Percentiles rank a stretch among this genome's conserved stretches.
Conservation (phyloP, 1,140 invertebrate species). For the Drosophila persimilis region DNA sequence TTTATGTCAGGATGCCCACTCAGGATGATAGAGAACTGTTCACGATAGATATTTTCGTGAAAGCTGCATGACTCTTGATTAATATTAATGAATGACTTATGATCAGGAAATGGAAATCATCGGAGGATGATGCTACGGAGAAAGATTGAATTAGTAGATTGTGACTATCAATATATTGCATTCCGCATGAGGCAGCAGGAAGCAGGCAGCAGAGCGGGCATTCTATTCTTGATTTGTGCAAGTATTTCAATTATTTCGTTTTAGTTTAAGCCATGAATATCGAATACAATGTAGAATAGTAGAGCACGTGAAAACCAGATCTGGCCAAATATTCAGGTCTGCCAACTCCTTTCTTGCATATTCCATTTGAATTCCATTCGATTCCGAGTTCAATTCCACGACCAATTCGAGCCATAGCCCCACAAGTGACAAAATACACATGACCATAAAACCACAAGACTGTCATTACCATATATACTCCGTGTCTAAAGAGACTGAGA, state of each 20-base stretch:
- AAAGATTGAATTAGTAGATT: no score
- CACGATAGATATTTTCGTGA: slow-evolving; percentile 23
- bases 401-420: slow-evolving; percentile 45
- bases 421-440: slow-evolving; percentile 72
- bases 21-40: slow-evolving; percentile 30
- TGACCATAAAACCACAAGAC: slow-evolving; percentile 64
- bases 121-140: neutral
- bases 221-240: no score
- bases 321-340: slow-evolving; percentile 38
- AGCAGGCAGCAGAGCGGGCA: no score
- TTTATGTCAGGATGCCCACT: slow-evolving; percentile 1
- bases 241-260: no score
- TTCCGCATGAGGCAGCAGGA: no score
- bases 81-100: slow-evolving; percentile 44
- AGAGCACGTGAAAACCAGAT: slow-evolving; percentile 39
- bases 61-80: neutral
- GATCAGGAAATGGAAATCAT: slow-evolving; percentile 35
- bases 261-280: no score
- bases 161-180: no score
- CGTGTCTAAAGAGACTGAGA: slow-evolving; percentile 52
- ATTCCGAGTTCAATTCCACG: slow-evolving; percentile 8
- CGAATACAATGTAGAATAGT: slow-evolving; percentile 31
- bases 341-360: slow-evolving; percentile 45
- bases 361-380: slow-evolving; percentile 34
- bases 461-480: slow-evolving; percentile 62